Percentiles rank a stretch among this genome's conserved stretches.
These are phyloP conservation scores for Myopa tessellatipennis DNA, from an alignment of 2,888 invertebrate genomes.

Conservation along the genomic window DNA sequence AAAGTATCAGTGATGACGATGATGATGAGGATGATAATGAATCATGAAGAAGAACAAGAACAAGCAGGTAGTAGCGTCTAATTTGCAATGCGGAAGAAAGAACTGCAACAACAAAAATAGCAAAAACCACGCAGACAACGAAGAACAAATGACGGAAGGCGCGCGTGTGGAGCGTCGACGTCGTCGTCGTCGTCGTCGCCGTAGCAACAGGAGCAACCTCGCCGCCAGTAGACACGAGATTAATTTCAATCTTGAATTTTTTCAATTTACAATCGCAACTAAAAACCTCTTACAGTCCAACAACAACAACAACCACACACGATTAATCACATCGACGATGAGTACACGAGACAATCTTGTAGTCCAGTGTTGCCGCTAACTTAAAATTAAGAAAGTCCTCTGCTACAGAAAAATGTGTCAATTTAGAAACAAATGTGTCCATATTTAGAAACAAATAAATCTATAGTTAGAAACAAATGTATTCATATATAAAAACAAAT, in stretches of 20 bases:
- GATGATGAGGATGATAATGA: not conserved
- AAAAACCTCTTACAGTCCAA: conserved; percentile 16
- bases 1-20: not conserved
- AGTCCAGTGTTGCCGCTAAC: not conserved
- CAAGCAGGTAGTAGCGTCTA: not conserved
- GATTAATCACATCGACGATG: not conserved
- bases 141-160: no score
- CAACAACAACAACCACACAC: not conserved
- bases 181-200: no score
- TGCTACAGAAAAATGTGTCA: no score
- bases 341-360: not conserved
- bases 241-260: conserved; percentile 36
- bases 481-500: no score
- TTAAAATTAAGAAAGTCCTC: conserved; percentile 12
- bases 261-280: conserved; percentile 28
- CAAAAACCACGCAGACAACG: not conserved
- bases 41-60: not conserved
- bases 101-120: not conserved
- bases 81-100: conserved; percentile 7
- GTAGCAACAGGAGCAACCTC: not conserved
- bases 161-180: no score
- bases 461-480: no score
- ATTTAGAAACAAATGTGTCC: no score
- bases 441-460: no score
- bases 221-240: not conserved